Evolutionary conservation across 2,888 invertebrate species (phyloP), one percentile per base, ranked within the genome.

Genomic region (Drosophila pseudotakahashii): DNA sequence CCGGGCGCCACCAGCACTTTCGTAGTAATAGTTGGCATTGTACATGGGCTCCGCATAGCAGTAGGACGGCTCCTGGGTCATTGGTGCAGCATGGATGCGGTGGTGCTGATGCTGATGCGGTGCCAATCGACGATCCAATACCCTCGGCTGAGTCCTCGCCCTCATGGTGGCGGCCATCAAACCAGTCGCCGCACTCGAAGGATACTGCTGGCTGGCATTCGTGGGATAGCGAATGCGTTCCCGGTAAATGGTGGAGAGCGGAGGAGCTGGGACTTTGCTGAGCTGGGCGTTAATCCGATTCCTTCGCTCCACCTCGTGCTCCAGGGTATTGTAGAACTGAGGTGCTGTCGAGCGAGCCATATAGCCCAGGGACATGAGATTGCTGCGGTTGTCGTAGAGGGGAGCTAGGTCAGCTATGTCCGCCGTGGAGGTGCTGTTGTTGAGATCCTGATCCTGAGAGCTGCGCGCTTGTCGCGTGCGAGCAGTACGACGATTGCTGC

Each of bases 21-120:
- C 96, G 75, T 96, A 93, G 37, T 96, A 93, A 88, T 96, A 95
- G 60, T 96, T 96, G 92, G 96, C 96, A 90, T 96, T 96, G 88
- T 96, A 96, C 86, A 96, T 95, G 19, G 96, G 92, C 93, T 95
- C 91, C 83, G 94, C 92, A 89, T 95, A 94, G 77, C 90, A 91
- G 54, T 92, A 92, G 32, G 89, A 87, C 0, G 92, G 90, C 58
- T 92, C 91, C 6, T 82, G 50, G 16, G 88, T 73, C 64, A 88
- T 76, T 23, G 89, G 89, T 37, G 89, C 90, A 1, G 87, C 83
- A 45, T 83, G 82, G 11, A 90, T 89, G 52, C 90, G 90, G 44
- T 83, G 87, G n/a, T 86, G 85, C 19, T 83, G 82, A n/a, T 83
- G 86, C 76, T 83, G 82, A 36, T 83, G 83, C 7, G 82, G 67